phyloP scores from a whole-genome alignment of 2,888 invertebrate genomes.

The Ophraella communa region DNA sequence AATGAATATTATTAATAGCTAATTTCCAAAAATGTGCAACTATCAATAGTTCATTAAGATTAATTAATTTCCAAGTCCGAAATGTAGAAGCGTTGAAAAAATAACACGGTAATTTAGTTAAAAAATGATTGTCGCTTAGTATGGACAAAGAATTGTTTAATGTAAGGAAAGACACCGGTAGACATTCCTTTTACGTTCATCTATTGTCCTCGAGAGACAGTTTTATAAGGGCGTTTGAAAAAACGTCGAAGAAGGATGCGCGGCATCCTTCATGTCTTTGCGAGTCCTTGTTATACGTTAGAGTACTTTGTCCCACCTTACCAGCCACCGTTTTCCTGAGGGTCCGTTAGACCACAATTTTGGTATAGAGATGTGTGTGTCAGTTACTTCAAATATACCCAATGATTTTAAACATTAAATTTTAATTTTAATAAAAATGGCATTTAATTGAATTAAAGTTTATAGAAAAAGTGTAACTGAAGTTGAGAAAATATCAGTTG shows the following conservation, averaged over 20 bases:
- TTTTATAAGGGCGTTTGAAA: slow-evolving; percentile 34
- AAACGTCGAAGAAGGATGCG: slow-evolving; percentile 35
- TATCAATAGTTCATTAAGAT: too few species aligned
- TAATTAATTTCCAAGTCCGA: too few species aligned
- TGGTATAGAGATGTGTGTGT: neutral
- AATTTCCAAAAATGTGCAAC: too few species aligned
- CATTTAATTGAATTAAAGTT: too few species aligned
- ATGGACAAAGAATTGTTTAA: slow-evolving; percentile 20
- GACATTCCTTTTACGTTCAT: slow-evolving; percentile 27
- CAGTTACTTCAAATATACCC: neutral
- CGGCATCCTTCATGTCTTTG: slow-evolving; percentile 35
- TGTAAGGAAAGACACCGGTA: slow-evolving; percentile 8
- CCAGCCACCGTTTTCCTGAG: slow-evolving; percentile 11
- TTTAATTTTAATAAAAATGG: too few species aligned
- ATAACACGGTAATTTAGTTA: too few species aligned
- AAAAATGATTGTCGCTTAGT: neutral
- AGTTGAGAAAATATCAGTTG: too few species aligned
- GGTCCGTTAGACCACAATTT: neutral
- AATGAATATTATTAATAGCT: too few species aligned
- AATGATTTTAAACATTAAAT: too few species aligned
- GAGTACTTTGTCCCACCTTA: slow-evolving; percentile 27
- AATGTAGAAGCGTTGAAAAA: neutral
- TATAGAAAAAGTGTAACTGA: too few species aligned
- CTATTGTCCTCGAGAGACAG: slow-evolving; percentile 37
- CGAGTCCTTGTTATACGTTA: slow-evolving; percentile 33